Conservation (phyloP, 2,888 invertebrate species). For the Exephanes ischioxanthus region DNA sequence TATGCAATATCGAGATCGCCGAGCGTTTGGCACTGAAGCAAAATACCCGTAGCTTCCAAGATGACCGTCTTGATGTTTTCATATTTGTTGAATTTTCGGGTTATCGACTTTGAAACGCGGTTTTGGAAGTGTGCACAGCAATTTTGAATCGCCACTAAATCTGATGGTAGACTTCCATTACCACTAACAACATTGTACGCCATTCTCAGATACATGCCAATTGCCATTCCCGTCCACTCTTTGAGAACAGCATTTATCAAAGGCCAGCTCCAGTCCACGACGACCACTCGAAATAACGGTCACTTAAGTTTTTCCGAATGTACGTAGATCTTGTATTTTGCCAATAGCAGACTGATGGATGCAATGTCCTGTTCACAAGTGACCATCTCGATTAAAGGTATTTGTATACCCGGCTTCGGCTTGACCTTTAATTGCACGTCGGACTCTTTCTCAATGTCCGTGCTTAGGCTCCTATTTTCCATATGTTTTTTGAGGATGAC, state of each 20-base stretch:
- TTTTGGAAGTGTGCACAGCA: not conserved
- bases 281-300: conserved; percentile 12
- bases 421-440: too few relatives aligned
- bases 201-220: conserved; percentile 13
- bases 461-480: too few relatives aligned
- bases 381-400: not conserved
- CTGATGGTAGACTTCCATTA: not conserved
- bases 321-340: conserved; percentile 5
- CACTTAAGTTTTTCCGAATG: conserved; percentile 11
- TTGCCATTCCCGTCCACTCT: conserved; percentile 26
- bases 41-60: too few relatives aligned
- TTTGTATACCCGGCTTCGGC: not conserved
- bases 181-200: conserved; percentile 9
- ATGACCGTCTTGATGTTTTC: too few relatives aligned
- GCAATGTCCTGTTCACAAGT: not conserved
- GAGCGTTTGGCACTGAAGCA: too few relatives aligned
- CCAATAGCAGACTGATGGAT: conserved; percentile 17
- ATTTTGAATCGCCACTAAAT: too few relatives aligned
- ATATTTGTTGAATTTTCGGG: too few relatives aligned
- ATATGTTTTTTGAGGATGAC: not conserved
- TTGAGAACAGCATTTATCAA: conserved; percentile 9
- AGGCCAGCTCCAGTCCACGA: conserved; percentile 20
- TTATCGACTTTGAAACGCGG: conserved; percentile 16
- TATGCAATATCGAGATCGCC: too few relatives aligned
- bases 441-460: too few relatives aligned